A percentile compares a stretch with the other conserved stretches of the same genome.
These are phyloP conservation scores for Xestia ashworthii DNA, from an alignment of 2,888 invertebrate species.

Conservation along the genomic window DNA sequence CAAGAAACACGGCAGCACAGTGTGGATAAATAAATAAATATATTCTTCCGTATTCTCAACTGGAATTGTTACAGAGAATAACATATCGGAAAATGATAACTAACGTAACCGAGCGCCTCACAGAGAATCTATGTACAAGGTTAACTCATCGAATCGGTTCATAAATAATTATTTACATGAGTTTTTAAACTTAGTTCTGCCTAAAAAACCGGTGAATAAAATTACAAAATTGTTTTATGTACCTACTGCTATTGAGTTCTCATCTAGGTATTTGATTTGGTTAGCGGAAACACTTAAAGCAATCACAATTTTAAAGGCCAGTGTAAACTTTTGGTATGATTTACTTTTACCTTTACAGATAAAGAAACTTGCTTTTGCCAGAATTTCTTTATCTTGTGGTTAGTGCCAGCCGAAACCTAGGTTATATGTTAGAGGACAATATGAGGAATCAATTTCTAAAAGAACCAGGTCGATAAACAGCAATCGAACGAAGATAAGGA, in stretches of 20 bases:
- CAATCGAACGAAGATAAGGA: too few species aligned
- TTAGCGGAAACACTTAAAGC: neutral
- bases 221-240: neutral
- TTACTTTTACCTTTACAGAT: too few species aligned
- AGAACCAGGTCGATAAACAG: too few species aligned
- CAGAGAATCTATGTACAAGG: conserved; percentile 18
- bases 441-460: too few species aligned
- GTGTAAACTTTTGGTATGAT: too few species aligned
- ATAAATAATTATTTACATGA: conserved; percentile 6
- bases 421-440: too few species aligned
- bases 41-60: neutral
- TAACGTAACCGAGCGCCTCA: conserved; percentile 15
- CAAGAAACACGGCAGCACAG: neutral
- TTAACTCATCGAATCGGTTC: neutral
- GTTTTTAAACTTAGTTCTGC: neutral
- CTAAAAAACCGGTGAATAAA: neutral
- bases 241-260: neutral
- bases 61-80: neutral
- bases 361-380: too few species aligned
- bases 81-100: neutral
- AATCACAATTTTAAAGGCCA: neutral
- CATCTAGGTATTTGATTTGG: neutral
- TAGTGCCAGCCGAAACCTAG: too few species aligned
- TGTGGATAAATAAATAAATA: neutral
- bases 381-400: too few species aligned